Percentiles rank a stretch among this genome's conserved stretches.
phyloP scores from a whole-genome alignment of 2,113 vertebrate genomes.

The Bungarus multicinctus region DNA sequence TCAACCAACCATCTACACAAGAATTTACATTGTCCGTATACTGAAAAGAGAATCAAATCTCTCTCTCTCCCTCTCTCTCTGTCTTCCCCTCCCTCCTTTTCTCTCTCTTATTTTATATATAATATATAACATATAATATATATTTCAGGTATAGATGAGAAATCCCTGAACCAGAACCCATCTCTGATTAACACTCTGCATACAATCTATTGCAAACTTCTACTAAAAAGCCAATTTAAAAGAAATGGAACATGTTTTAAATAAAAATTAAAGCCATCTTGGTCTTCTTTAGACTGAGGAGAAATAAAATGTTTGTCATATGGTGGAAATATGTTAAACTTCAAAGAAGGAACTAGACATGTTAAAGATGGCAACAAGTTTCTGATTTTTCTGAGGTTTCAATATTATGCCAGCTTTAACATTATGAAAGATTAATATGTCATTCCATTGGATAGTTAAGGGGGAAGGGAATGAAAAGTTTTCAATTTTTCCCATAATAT shows the following conservation, averaged over 20 bases:
- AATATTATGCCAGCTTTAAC: constrained; percentile 53
- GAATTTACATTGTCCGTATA: not conserved
- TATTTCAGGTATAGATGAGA: not conserved
- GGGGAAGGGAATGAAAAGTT: constrained; percentile 11
- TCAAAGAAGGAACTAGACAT: constrained; percentile 54
- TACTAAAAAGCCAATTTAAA: not conserved
- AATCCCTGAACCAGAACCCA: not conserved
- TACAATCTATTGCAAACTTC: not conserved
- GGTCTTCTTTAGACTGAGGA: constrained; percentile 27
- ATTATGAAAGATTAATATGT: constrained; percentile 39
- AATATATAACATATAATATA: not conserved
- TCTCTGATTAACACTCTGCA: not conserved
- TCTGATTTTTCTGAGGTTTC: constrained; percentile 35
- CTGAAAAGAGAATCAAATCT: not conserved
- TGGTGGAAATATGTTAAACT: constrained; percentile 56
- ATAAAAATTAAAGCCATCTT: constrained; percentile 38
- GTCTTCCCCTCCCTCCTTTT: too few species aligned
- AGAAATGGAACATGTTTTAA: not conserved
- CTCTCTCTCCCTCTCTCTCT: too few species aligned
- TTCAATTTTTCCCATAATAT: constrained; percentile 28
- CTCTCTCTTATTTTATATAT: not conserved
- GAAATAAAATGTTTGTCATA: constrained; percentile 53
- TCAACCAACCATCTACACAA: not conserved
- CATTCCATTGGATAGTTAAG: constrained; percentile 43
- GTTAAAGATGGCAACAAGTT: constrained; percentile 40